A percentile compares a stretch with the other conserved stretches of the same genome.
phyloP scores from a whole-genome alignment of 2,113 vertebrate genomes.

The Rissa tridactyla region DNA sequence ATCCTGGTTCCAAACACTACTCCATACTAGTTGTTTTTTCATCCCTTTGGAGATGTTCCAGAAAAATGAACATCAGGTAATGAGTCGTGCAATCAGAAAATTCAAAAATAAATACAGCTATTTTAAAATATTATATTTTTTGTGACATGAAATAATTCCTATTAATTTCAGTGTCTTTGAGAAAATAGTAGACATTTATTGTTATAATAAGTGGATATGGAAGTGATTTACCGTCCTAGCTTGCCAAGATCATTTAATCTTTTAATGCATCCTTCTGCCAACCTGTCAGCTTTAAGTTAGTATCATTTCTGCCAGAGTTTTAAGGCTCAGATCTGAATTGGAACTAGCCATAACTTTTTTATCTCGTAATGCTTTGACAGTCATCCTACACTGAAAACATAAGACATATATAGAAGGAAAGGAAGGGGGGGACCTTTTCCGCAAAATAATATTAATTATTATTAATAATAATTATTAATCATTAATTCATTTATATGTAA shows the following conservation, averaged over 20 bases:
- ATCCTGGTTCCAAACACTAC: rapidly evolving
- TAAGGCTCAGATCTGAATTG: neutral
- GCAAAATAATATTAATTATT: neutral
- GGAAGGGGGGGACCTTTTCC: rapidly evolving
- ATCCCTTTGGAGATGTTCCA: neutral
- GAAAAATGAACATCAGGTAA: neutral
- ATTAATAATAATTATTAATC: too few species aligned
- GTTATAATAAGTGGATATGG: neutral
- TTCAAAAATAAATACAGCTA: neutral
- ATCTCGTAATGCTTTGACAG: neutral
- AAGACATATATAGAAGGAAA: neutral
- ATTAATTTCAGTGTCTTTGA: neutral
- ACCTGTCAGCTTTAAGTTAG: neutral
- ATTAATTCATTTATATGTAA: too few species aligned
- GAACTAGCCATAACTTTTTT: neutral
- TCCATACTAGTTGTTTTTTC: neutral
- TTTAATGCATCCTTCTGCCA: neutral
- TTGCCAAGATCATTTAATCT: neutral
- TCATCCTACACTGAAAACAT: neutral
- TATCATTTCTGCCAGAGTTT: neutral
- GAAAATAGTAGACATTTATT: neutral
- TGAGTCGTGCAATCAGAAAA: neutral
- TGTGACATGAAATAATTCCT: neutral
- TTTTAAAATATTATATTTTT: neutral
- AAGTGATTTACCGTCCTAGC: neutral